Evolutionary conservation across 2,888 invertebrate genomes (phyloP), one percentile per base, ranked within the genome.

Genomic region (Idaea dimidiata): DNA sequence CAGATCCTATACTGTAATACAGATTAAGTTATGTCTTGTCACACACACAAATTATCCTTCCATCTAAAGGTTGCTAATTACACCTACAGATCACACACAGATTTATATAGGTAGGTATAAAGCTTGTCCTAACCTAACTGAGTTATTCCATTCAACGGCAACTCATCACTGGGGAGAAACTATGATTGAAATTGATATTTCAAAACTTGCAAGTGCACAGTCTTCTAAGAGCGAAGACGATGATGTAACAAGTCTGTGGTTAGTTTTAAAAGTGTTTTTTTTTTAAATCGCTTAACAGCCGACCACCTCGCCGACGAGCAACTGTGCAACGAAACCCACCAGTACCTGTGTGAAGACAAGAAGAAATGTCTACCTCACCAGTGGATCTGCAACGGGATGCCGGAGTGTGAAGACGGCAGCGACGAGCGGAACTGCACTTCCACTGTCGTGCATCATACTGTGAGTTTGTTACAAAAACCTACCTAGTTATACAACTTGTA

Each of bases 331-430:
- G 69, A 65, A 16, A 84, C 83, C 0, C 82, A 88, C 64, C 94
- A 95, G 74, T 95, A 94, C 82, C 82, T 93, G 18, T 96, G 96
- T 74, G 88, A 84, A 16, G 92, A 93, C 59, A 65, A 67, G 0
- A 94, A 93, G 17, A 91, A 93, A 43, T 97, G 97, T 84, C 95
- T 97, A 65, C 95, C 96, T 0, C 83, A 86, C 58, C 80, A 89
- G 6, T 95, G 96, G 94, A 89, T 96, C 5, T 97, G 97, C 86
- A 96, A 97, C 85, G 94, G 94, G 16, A 90, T 93, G 59, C 82
- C 87, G 0, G 95, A 96, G 74, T 96, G 96, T 72, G 86, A 93
- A 0, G 95, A 96, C 74, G 94, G 90, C 2, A 94, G 94, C 65
- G 96, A 96, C 75, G 96, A 96, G 73, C 58, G 59, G 0, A 82